phyloP scores from a whole-genome alignment of 2,888 invertebrate species.

The Acrobasis repandana region DNA sequence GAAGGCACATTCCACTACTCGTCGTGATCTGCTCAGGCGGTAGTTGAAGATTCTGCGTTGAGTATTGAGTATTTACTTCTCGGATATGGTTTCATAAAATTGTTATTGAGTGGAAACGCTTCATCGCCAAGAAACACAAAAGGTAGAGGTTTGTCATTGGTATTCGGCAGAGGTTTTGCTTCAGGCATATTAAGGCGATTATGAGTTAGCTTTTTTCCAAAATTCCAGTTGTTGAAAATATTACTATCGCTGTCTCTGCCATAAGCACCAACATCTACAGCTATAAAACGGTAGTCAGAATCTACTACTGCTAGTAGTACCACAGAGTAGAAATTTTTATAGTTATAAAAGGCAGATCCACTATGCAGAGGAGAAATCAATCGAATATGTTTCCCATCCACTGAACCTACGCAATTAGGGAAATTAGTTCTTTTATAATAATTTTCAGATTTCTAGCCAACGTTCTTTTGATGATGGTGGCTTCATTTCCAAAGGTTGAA shows the following conservation, averaged over 20 bases:
- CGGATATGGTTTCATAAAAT: background rate
- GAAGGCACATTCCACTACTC: background rate
- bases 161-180: background rate
- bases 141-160: background rate
- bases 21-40: background rate
- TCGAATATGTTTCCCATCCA: conserved; percentile 25
- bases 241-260: conserved; percentile 16
- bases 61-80: background rate
- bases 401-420: conserved; percentile 24
- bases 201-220: conserved; percentile 1
- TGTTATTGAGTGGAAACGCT: background rate
- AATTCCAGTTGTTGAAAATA: background rate
- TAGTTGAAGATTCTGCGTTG: background rate
- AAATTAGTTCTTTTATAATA: conserved; percentile 22
- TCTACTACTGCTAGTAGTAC: conserved; percentile 29
- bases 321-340: conserved; percentile 2
- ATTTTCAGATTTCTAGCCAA: conserved; percentile 21
- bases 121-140: conserved; percentile 2
- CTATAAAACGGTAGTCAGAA: conserved; percentile 30
- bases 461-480: conserved; percentile 34
- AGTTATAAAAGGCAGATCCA: conserved; percentile 1
- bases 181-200: background rate
- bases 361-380: conserved; percentile 28
- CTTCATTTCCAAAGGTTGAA: conserved; percentile 29
- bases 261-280: conserved; percentile 28